Conservation (phyloP, 2,797 vertebrate species). For the Dermochelys coriacea region DNA sequence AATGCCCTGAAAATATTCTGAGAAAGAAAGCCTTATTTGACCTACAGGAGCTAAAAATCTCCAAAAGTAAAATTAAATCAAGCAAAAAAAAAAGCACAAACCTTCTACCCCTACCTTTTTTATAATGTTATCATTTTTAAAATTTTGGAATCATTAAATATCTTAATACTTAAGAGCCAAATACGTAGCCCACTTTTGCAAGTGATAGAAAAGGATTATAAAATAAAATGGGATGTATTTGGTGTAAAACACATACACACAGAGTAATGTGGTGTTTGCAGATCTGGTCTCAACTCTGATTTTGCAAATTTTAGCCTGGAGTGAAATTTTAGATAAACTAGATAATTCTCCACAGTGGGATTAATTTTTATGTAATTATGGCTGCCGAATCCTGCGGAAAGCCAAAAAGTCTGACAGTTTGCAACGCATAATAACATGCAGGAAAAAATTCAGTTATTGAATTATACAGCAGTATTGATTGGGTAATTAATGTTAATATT, state of each 20-base stretch:
- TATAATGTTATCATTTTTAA: background rate
- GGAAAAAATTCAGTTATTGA: background rate
- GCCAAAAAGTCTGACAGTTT: background rate
- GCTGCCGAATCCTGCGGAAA: background rate
- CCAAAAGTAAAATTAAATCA: background rate
- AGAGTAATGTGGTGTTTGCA: background rate
- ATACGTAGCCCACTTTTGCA: background rate
- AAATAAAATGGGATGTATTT: background rate
- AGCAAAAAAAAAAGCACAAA: accelerated
- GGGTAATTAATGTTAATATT: background rate
- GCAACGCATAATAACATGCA: background rate
- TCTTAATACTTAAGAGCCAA: background rate
- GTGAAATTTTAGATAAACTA: background rate
- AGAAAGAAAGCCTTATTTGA: background rate
- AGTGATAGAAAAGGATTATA: background rate
- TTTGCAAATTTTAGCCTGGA: background rate
- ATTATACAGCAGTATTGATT: background rate
- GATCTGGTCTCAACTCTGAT: background rate
- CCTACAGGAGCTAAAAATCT: background rate
- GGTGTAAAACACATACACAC: background rate
- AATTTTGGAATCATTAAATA: background rate
- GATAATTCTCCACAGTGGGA: background rate
- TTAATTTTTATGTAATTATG: background rate
- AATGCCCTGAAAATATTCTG: background rate
- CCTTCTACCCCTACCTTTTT: background rate